phyloP scores from a whole-genome alignment of 2,797 vertebrate species.

The Knipowitschia caucasica region DNA sequence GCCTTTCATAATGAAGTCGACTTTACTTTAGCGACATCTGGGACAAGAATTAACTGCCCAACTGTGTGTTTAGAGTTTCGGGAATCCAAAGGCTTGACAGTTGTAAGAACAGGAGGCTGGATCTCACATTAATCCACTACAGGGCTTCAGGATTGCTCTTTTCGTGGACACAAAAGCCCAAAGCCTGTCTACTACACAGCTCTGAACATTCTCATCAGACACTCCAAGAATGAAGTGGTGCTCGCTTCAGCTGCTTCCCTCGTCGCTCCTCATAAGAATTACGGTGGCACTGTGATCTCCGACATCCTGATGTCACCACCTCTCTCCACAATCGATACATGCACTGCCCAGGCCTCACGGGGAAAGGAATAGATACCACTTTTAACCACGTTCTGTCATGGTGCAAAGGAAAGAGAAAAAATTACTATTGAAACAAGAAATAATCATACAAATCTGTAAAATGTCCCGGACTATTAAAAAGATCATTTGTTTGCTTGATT shows the following conservation, averaged over 20 bases:
- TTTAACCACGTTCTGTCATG: too few species aligned
- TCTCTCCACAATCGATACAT: constrained; percentile 18
- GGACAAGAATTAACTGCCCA: constrained; percentile 12
- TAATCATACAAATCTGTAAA: too few species aligned
- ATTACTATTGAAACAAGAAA: too few species aligned
- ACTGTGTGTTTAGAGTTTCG: constrained; percentile 2
- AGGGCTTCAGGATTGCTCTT: constrained; percentile 7
- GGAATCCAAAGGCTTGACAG: not conserved
- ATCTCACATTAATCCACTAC: constrained; percentile 5
- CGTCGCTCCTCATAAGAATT: not conserved
- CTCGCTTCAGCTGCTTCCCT: not conserved
- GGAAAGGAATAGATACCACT: too few species aligned
- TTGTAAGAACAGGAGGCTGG: constrained; percentile 11
- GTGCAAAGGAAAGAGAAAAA: constrained; percentile 35
- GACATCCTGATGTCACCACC: constrained; percentile 23
- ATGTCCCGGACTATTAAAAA: too few species aligned
- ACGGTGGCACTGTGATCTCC: constrained; percentile 3
- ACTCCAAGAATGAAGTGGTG: constrained; percentile 5
- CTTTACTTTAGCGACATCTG: constrained; percentile 6
- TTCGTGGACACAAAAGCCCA: constrained; percentile 5
- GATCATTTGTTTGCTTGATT: too few species aligned
- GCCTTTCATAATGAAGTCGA: constrained; percentile 3
- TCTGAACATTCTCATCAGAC: not conserved
- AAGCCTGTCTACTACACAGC: constrained; percentile 4
- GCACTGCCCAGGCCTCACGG: constrained; percentile 7